Percentiles rank a stretch among this genome's conserved stretches.
These are phyloP conservation scores for Patella ulyssiponensis DNA, from an alignment of 2,888 invertebrate species.

Conservation along the genomic window DNA sequence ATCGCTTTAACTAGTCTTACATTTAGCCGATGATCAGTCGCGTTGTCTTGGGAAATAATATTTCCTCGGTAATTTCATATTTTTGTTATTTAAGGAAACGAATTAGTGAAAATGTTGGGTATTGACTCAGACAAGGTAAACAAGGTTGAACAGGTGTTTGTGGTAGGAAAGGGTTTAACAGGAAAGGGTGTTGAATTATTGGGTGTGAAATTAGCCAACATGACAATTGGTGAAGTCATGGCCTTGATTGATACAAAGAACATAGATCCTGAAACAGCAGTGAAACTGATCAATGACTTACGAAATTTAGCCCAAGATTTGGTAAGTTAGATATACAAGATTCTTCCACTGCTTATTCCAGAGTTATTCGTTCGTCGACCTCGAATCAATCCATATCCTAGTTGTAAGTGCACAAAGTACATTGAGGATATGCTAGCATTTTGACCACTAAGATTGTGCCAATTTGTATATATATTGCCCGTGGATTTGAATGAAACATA, in stretches of 20 bases:
- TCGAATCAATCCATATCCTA: too few relatives aligned
- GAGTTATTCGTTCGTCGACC: too few relatives aligned
- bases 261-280: conserved; percentile 46
- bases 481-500: too few relatives aligned
- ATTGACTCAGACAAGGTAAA: conserved; percentile 36
- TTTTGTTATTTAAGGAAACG: conserved; percentile 32
- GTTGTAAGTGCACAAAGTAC: too few relatives aligned
- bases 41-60: too few relatives aligned
- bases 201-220: conserved; percentile 49
- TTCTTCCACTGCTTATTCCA: too few relatives aligned
- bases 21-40: too few relatives aligned
- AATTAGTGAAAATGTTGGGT: conserved; percentile 38
- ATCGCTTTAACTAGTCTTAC: too few relatives aligned
- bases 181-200: conserved; percentile 44
- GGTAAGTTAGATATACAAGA: conserved; percentile 36
- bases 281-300: conserved; percentile 44
- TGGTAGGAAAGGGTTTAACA: conserved; percentile 55
- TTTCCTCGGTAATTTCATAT: too few relatives aligned
- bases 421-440: too few relatives aligned
- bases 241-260: conserved; percentile 45
- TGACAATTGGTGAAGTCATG: conserved; percentile 55
- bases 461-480: too few relatives aligned
- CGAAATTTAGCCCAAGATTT: conserved; percentile 47
- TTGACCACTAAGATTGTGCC: too few relatives aligned
- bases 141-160: conserved; percentile 42